Evolutionary conservation across 2,113 vertebrate genomes (phyloP), one percentile per base, ranked within the genome.

Genomic region (Microcebus murinus): DNA sequence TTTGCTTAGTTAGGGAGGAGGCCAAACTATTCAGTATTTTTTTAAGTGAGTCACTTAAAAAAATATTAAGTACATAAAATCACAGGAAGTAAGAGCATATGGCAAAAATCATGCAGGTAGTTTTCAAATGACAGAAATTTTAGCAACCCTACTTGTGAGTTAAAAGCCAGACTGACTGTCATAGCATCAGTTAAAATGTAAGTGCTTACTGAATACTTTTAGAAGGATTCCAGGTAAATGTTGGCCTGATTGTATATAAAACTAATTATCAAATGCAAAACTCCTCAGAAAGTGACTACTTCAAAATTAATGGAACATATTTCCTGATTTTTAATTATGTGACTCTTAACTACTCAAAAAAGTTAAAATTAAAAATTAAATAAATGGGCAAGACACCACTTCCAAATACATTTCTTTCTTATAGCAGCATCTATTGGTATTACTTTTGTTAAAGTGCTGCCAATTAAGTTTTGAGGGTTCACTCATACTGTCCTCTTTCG

Each of bases 241-340:
- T 55, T 90, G 36, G 21, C 57, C 50, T 52, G 25, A 79, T 90
- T 61, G 20, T 57, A 65, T 55, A 67, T 8, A 82, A 83, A 70
- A 95, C 27, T 81, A 74, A 61, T 90, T 50, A 63, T 86, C 34
- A 86, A 92, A 81, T 81, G 65, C 27, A 87, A 83, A 87, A 83
- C 34, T 85, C 50, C 63, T 84, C 14, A 85, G 45, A 29, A 85
- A n/a, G 8, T 80, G 55, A 90, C 42, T 87, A 81, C 89, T 63
- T 86, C 31, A 81, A 93, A 94, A 90, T 80, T 81, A 86, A 80
- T 63, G 45, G n/a, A 73, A 87, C 20, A 52, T 61, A 92, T 55
- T 92, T 92, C 27, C 65, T 88, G n/a, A 42, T n/a, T 45, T 65
- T 89, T 82, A 73, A 74, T 63, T 42, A 82, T 73, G 23, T 92